phyloP scores from a whole-genome alignment of 1,140 invertebrate genomes.

The Ridgeia piscesae region DNA sequence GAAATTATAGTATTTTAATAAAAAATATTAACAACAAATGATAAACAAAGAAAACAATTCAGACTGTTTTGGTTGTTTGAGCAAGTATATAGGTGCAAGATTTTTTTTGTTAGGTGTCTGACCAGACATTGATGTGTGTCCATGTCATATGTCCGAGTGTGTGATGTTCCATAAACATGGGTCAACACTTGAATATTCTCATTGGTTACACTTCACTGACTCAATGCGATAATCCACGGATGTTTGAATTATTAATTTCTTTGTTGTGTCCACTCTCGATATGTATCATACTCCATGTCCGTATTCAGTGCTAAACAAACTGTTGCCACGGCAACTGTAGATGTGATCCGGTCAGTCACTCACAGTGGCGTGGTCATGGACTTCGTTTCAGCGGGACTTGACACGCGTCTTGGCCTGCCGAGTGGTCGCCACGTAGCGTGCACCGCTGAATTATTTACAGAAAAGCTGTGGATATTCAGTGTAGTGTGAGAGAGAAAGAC shows the following conservation, averaged over 20 bases:
- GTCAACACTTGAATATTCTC: not conserved
- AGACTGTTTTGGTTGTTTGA: no score
- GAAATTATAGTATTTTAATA: no score
- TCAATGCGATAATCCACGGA: not conserved
- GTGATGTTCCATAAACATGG: no score
- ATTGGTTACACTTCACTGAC: not conserved
- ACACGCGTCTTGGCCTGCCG: not conserved
- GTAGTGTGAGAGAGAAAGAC: not conserved
- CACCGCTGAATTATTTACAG: not conserved
- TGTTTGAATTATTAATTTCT: slow-evolving; percentile 7
- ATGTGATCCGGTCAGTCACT: not conserved
- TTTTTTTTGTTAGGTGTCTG: no score
- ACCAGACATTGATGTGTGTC: no score
- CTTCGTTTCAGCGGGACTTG: not conserved
- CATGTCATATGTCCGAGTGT: no score
- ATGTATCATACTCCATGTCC: not conserved
- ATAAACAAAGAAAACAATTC: no score
- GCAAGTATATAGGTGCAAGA: no score
- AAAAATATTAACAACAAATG: no score
- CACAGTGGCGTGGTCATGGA: not conserved
- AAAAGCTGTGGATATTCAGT: not conserved
- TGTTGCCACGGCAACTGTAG: not conserved
- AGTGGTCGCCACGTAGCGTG: not conserved
- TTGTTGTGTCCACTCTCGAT: not conserved
- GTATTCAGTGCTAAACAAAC: not conserved